A percentile compares a stretch with the other conserved stretches of the same genome.
These are phyloP conservation scores for Adelognathus sp. DNA, from an alignment of 2,888 invertebrate species.

Conservation along the genomic window DNA sequence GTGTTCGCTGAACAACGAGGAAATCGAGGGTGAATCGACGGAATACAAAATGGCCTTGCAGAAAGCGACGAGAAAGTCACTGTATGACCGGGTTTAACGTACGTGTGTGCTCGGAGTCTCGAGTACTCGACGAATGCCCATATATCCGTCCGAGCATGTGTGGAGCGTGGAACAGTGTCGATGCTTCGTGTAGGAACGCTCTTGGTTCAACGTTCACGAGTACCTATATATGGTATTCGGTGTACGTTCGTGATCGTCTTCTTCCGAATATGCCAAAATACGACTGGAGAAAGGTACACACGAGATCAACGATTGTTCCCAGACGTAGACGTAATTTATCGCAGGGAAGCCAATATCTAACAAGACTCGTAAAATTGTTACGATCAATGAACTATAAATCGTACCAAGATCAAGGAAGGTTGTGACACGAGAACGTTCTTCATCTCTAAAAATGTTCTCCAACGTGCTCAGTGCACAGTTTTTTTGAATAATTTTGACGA, in stretches of 20 bases:
- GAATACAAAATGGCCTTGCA: conserved; percentile 74
- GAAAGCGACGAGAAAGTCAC: conserved; percentile 75
- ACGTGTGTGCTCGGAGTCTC: conserved; percentile 58
- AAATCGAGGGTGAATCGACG: conserved; percentile 72
- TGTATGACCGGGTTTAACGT: conserved; percentile 67
- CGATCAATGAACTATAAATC: too few species aligned
- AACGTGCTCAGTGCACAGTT: too few species aligned
- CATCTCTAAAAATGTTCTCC: too few species aligned
- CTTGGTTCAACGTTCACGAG: conserved; percentile 14
- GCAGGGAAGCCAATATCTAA: conserved; percentile 11
- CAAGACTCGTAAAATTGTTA: neutral
- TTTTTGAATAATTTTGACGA: too few species aligned
- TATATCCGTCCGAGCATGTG: neutral
- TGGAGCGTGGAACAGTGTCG: neutral
- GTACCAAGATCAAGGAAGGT: too few species aligned
- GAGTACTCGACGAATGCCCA: conserved; percentile 2
- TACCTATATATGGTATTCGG: conserved; percentile 1
- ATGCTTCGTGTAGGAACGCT: neutral
- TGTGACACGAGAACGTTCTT: too few species aligned
- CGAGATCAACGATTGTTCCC: neutral
- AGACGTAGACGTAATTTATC: neutral
- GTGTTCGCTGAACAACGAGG: conserved; percentile 60
- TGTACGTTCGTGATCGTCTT: neutral
- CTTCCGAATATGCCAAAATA: neutral
- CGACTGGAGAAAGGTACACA: neutral